phyloP scores from a whole-genome alignment of 92 coral and sea anemone genomes.

The Phenganax marumi region DNA sequence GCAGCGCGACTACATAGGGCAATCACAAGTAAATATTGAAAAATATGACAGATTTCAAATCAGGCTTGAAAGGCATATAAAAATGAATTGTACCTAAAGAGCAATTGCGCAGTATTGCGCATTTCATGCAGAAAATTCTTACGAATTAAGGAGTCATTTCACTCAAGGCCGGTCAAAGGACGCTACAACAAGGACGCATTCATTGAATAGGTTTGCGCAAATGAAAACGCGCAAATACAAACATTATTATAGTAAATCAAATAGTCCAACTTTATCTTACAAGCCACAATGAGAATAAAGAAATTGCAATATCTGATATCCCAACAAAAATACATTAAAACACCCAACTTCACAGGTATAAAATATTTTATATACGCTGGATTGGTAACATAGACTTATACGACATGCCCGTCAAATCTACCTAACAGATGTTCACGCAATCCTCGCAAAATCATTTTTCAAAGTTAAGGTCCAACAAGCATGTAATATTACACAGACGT shows the following conservation, averaged over 20 bases:
- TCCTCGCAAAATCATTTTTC: not conserved
- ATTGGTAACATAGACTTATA: too few relatives aligned
- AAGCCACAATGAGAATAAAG: constrained; percentile 1
- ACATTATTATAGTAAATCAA: not conserved
- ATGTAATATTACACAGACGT: not conserved
- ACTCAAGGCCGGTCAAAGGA: constrained; percentile 2
- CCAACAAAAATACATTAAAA: not conserved
- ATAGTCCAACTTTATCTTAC: not conserved
- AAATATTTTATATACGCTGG: not conserved
- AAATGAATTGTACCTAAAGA: not conserved
- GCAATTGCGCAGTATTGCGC: not conserved
- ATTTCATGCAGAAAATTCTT: not conserved
- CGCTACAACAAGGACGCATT: constrained; percentile 39
- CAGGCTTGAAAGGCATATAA: not conserved
- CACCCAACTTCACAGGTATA: not conserved
- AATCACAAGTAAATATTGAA: not conserved
- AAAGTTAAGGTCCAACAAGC: not conserved
- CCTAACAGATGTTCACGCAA: not conserved
- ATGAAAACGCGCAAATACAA: not conserved
- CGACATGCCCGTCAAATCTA: not conserved
- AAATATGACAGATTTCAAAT: not conserved
- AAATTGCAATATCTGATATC: constrained; percentile 4
- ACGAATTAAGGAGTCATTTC: not conserved
- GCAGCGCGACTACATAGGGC: not conserved
- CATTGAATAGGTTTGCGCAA: constrained; percentile 13